Conservation (phyloP, 2,797 vertebrate genomes). For the Propithecus deckenii region DNA sequence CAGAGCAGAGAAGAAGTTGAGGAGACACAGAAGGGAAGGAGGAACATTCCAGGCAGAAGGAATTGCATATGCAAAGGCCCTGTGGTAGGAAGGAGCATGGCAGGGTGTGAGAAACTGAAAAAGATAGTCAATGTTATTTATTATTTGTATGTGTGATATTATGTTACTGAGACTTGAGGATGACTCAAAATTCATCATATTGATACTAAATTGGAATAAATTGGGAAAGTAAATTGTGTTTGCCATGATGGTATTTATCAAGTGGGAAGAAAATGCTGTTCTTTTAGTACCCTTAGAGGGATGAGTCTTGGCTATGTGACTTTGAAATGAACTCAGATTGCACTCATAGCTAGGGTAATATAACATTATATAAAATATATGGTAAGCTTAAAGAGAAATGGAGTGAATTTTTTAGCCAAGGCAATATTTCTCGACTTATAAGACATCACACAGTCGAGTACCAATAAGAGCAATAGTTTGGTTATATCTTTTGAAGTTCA, state of each 20-base stretch:
- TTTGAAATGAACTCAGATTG: background rate
- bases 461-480: conserved; percentile 36
- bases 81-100: background rate
- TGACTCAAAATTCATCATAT: background rate
- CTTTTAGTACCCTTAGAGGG: background rate
- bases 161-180: background rate
- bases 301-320: background rate
- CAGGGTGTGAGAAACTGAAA: background rate
- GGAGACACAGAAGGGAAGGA: background rate
- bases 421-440: background rate
- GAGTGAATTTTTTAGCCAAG: conserved; percentile 8
- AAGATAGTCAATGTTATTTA: background rate
- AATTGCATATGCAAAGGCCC: conserved; percentile 1
- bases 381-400: background rate
- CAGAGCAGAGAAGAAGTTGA: background rate
- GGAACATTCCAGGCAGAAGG: background rate
- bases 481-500: conserved; percentile 39
- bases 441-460: background rate
- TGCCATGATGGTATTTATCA: conserved; percentile 7
- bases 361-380: background rate
- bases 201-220: background rate
- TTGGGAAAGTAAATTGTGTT: background rate
- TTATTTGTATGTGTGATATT: background rate
- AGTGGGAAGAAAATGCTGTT: background rate
- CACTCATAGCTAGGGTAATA: background rate